Evolutionary conservation across 2,888 invertebrate species (phyloP), one percentile per base, ranked within the genome.

Genomic region (Sphaeridia pumilis): DNA sequence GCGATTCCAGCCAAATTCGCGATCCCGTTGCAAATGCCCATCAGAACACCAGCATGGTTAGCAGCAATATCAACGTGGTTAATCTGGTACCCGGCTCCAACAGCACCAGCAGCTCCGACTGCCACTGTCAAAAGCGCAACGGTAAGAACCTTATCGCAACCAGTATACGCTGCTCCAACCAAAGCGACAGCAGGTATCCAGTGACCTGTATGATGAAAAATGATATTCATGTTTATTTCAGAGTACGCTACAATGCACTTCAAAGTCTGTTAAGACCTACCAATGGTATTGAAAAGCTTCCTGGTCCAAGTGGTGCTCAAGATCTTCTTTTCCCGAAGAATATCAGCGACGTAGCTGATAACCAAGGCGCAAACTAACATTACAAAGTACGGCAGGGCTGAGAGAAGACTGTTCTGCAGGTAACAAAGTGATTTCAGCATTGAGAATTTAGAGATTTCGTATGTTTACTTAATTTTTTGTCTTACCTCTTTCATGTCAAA

Each of bases 31-130:
- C 59, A 59, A 20, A 64, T 44, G 2, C 61, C 64, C 61, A 64
- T 61, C 44, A 64, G 52, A 12, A 60, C 58, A 25, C 83, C 84
- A 2, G 84, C 83, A 70, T 83, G 80, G 70, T 82, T 82, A 1
- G 84, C 83, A 1, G 83, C 83, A 31, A 84, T 76, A 67, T 84
- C 84, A 2, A 83, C 82, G 68, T 84, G 84, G 68, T 84, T 84
- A 67, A 62, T 52, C 35, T 54, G 49, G 44, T 47, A 42, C 20
- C 44, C 54, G 1, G 49, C 49, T 12, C 42, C 46, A 3, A 54
- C 46, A 25, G 27, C 27, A 1, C 56, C 56, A 52, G 43, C 53
- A 3, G 53, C 28, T 3, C 36, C 49, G 1, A 82, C 82, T 47
- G 80, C 77, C 1, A 79, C 73, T 4, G 80, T 79, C 67, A 82